Percentiles rank a stretch among this genome's conserved stretches.
phyloP scores from a whole-genome alignment of 2,797 vertebrate genomes.

The Enteromius fasciolatus region DNA sequence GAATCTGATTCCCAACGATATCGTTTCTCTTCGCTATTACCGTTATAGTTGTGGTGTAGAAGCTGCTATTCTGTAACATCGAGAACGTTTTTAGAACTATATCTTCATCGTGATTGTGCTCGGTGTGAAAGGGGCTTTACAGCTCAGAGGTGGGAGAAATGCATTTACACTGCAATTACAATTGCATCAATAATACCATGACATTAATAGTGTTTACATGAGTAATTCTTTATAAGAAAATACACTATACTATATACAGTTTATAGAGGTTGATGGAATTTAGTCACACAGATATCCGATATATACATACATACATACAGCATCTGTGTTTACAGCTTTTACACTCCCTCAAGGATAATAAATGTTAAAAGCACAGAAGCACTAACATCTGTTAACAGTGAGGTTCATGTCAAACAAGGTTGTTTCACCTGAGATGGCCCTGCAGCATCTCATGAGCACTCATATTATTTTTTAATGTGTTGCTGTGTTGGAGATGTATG shows the following conservation, averaged over 20 bases:
- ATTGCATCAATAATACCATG: not conserved
- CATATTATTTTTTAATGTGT: not conserved
- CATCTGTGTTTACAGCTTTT: constrained; percentile 14
- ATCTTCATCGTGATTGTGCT: no score
- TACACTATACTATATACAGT: not conserved
- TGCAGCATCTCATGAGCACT: not conserved
- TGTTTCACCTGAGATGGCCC: constrained; percentile 21
- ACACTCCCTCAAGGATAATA: constrained; percentile 22
- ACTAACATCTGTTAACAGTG: constrained; percentile 17
- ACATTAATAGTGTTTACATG: not conserved
- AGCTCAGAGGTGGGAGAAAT: not conserved
- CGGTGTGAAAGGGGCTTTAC: not conserved
- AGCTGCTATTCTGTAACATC: no score
- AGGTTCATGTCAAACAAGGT: constrained; percentile 34
- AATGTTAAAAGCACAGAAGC: constrained; percentile 13
- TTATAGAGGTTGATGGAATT: not conserved
- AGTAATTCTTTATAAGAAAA: not conserved
- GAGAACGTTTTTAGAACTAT: no score
- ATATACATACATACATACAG: not conserved
- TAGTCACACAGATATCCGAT: not conserved
- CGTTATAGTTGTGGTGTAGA: no score
- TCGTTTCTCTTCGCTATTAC: no score
- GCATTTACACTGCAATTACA: not conserved
- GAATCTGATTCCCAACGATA: no score
- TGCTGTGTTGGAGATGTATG: not conserved